Base-by-base conservation (phyloP, 1,140 invertebrate species). In the Drosophila pseudoobscura region DNA sequence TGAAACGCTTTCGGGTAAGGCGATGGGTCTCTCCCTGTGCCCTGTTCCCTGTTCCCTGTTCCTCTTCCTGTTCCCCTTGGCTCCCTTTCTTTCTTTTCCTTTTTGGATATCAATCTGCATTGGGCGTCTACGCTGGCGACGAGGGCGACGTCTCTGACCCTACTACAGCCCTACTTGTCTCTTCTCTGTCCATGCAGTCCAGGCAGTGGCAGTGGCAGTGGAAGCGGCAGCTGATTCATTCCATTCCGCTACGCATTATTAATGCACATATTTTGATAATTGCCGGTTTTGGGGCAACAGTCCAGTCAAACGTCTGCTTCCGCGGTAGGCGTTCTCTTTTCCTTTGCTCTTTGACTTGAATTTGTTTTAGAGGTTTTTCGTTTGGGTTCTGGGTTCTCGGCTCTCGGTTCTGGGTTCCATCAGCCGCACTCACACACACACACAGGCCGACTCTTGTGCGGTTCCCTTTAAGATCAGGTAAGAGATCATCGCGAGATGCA, bases 211-310 rank as follows among this genome's bases (percentile, higher is more conserved):
- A 24, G 24, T 24, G 24, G 3, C 0, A 26, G 24, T 4, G 24
- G 24, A 4, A 26, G 24, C 79, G 80, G 78, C 82, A 87, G 82
- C 82, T 82, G 71, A 87, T 88, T 82, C 82, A 89, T 89, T 84
- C 80, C 82, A 89, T 89, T 84, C 80, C 80, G 70, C 74, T 89
- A 80, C 78, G 83, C 84, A 85, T 85, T 89, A 89, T 84, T 70
- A 89, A 80, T 89, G 85, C 85, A 84, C 84, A 89, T 89, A 80
- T 89, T 89, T 89, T 83, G 80, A 89, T 89, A 89, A 89, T 89
- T 89, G 84, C 80, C 66, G 84, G 85, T 65, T 84, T 85, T 59
- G 80, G 73, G n/a, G 11, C 35, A 8, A 7, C 29, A 31, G 29
- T 31, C 29, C 73, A 75, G 65, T 68, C 77, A 80, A 89, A 84